Base-by-base conservation (phyloP, 1,140 invertebrate species). In the Tetranychus cinnabarinus region DNA sequence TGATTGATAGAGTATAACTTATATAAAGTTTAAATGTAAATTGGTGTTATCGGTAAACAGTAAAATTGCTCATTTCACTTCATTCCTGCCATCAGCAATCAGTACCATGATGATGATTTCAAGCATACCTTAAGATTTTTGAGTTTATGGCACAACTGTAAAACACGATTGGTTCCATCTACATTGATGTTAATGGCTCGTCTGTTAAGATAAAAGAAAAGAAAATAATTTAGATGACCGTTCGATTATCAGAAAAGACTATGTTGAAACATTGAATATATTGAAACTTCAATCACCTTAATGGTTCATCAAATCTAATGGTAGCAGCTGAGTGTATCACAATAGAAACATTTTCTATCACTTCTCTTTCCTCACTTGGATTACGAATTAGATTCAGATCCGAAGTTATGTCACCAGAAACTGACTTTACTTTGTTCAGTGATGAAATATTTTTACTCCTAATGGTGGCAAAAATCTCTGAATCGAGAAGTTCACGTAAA, bases 401-500 rank as follows among this genome's bases (percentile, higher is more conserved):
- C 68, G 85, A 79, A 62, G 87, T 85, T 59, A 98, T 85, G 71
- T 98, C 92, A 8, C 93, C 92, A 56, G 80, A 78, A 52, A 98
- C 82, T 1, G 89, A 81, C 48, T 87, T 79, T 56, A 92, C 77
- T 75, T 96, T 95, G 64, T 78, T 15, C 6, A 68, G 50, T 3
- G 62, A 2, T 7, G 64, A 56, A 10, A 31, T 47, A 57, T 59
- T 62, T 6, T 57, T 34, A 10, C n/a, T 15, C 3, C 58, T 47
- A 7, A 65, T 52, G 7, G 34, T 13, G 31, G 61, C 56, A 36
- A 65, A 65, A 5, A 61, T 42, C 35, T 15, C n/a, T 5, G 37
- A 59, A 10, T 48, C 35, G n/a, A 65, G 23, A 1, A 65, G 37
- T n/a, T 61, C 57, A 6, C 65, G 15, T 35, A 62, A 13, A 42